Evolutionary conservation across 2,113 vertebrate species (phyloP), one percentile per base, ranked within the genome.

Genomic region (Lepus americanus): DNA sequence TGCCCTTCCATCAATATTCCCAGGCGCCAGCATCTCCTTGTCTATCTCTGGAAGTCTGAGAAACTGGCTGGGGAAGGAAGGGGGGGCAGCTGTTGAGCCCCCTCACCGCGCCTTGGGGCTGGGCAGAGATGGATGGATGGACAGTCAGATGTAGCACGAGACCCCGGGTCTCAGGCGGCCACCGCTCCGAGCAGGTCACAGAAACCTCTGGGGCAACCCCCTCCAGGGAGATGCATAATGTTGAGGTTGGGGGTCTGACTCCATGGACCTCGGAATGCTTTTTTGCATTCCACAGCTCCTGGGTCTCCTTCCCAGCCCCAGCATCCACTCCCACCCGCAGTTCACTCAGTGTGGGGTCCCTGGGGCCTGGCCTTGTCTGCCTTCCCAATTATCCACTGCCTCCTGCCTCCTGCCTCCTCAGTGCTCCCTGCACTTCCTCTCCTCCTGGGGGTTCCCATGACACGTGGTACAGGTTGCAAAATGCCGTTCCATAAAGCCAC

Each of bases 151-250:
- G 9, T 22, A 63, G 67, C 63, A 83, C 0, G 2, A 55, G 83
- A 83, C 64, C 94, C 61, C 61, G 59, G 90, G 82, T 66, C 9
- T 81, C 61, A 7, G 59, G 69, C 33, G 44, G 78, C 23, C 51
- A 11, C 73, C 49, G 5, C 87, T 89, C 29, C 5, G 39, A 80
- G 72, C 53, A 84, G 80, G 82, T 89, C 93, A 81, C 22, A 51
- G 94, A 73, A 89, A 83, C 36, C 87, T 84, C 51, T 17, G 86
- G 85, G 55, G 55, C 91, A 14, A 29, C 73, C 70, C 36, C 29
- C 81, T 95, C 80, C 17, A 76, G 92, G 85, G 88, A 96, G 44
- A 89, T 85, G 61, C 90, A 93, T 83, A 66, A 78, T 73, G 14
- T 51, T 77, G 29, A 80, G 7, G 53, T 27, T 70, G 72, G n/a